Evolutionary conservation across 2,113 vertebrate species (phyloP).

Genomic region (Brienomyrus longianalis): DNA sequence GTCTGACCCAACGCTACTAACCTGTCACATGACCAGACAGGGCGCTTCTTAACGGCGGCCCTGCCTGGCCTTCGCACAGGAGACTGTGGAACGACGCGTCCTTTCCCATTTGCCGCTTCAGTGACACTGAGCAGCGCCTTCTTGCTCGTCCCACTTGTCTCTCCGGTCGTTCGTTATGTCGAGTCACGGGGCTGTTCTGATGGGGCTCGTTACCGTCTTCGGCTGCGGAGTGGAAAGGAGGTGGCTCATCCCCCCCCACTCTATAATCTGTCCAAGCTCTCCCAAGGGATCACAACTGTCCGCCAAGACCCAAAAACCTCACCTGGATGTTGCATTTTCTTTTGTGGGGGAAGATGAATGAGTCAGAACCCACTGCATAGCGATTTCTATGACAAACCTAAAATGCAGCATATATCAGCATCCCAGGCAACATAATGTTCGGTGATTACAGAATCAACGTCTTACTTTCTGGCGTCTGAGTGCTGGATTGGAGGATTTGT

Average conservation of each 20-base stretch:
- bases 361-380: constrained; percentile 29
- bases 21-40: neutral
- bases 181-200: constrained; percentile 53
- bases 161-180: constrained; percentile 54
- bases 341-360: constrained; percentile 46
- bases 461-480: neutral
- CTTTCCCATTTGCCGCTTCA: constrained; percentile 46
- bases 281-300: constrained; percentile 35
- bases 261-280: constrained; percentile 21
- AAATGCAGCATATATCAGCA: constrained; percentile 32
- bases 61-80: neutral
- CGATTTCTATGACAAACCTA: constrained; percentile 31
- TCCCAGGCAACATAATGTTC: neutral
- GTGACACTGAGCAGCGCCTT: constrained; percentile 44
- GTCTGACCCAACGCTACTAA: neutral
- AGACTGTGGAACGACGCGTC: constrained; percentile 25
- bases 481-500: neutral
- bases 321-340: constrained; percentile 37
- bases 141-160: constrained; percentile 50
- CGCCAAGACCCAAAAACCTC: constrained; percentile 43
- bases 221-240: constrained; percentile 40
- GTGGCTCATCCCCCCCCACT: constrained; percentile 19
- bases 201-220: constrained; percentile 61
- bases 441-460: neutral
- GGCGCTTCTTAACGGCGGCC: neutral